Evolutionary conservation across 1,140 invertebrate genomes (phyloP).

Genomic region (Drosophila miranda): DNA sequence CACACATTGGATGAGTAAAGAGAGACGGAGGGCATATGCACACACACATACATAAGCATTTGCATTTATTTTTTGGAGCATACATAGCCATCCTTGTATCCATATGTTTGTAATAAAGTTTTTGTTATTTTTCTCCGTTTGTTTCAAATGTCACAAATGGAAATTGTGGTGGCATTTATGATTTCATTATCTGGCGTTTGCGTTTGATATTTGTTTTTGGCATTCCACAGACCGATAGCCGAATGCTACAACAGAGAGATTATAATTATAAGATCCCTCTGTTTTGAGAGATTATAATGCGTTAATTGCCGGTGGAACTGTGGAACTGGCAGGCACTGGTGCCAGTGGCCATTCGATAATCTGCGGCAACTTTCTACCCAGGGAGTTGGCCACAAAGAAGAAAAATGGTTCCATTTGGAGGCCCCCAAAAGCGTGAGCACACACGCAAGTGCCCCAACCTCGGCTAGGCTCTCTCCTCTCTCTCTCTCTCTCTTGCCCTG

Average conservation of each 20-base stretch:
- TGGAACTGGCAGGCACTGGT: conserved; percentile 23
- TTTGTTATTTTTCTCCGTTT: conserved; percentile 9
- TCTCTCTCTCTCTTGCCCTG: conserved; percentile 39
- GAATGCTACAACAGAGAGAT: conserved; percentile 35
- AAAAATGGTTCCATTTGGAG: background rate
- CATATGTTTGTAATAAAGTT: conserved; percentile 43
- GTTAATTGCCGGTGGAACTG: conserved; percentile 12
- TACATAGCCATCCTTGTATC: conserved; percentile 2
- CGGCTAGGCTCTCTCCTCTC: conserved; percentile 13
- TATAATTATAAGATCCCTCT: too few relatives aligned
- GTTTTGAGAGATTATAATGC: conserved; percentile 3
- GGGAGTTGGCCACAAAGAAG: conserved; percentile 42
- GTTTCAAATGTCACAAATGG: conserved; percentile 52
- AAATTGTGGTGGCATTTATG: conserved; percentile 66
- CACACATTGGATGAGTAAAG: conserved; percentile 22
- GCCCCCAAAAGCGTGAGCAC: conserved; percentile 13
- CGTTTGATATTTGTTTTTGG: conserved; percentile 37
- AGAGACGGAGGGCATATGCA: conserved; percentile 3
- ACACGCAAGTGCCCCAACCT: conserved; percentile 51
- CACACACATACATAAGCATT: conserved; percentile 48
- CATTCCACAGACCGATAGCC: conserved; percentile 39
- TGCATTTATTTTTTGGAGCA: conserved; percentile 44
- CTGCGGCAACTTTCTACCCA: conserved; percentile 61
- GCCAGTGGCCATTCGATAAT: background rate
- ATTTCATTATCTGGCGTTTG: conserved; percentile 58